Evolutionary conservation across 1,140 invertebrate genomes (phyloP), one percentile per base, ranked within the genome.

Genomic region (Magallana angulata): DNA sequence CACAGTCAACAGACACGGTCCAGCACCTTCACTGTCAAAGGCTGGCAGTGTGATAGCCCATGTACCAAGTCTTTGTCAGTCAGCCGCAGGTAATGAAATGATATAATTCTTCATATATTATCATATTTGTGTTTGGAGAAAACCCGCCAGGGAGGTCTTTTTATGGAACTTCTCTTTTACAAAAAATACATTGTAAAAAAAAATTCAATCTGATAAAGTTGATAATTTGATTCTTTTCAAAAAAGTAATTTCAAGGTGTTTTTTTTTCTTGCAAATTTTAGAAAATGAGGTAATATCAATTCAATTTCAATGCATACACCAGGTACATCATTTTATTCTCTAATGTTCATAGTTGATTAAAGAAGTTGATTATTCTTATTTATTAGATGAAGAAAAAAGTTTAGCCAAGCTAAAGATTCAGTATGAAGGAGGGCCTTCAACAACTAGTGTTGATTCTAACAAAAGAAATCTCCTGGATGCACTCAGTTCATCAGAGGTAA

Each of bases 11-110:
- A 89, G 88, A 62, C 24, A 36, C 7, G 62, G 85, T 64, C 30
- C 59, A 57, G 57, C 60, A n/a, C 56, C 83, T 7, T 82, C 57
- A 14, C 64, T 88, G 36, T 62, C 64, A 6, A 87, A 90, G 16
- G 93, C 93, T n/a, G 88, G 91, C 76, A 89, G 16, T 81, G 92
- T 94, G 12, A 80, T 87, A 7, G 90, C 90, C 62, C 93, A 94
- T 89, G 92, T 93, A 14, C 91, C 91, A 14, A 91, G 92, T 85
- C 76, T 94, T 7, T 30, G 68, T 30, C 24, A 76, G 24, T 76
- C 68, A 12, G 24, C 68, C 9, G 68, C 62, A 64, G 62, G 36
- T 64, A 64, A 48, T 4, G 36, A 5, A 5, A 48, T 48, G 3
- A 48, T 48, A 48, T 48, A 1, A 48, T 48, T 48, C 36, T 48